A percentile compares a stretch with the other conserved stretches of the same genome.
phyloP scores from a whole-genome alignment of 35 echinoderm and acorn worm species.

The Acanthaster planci region DNA sequence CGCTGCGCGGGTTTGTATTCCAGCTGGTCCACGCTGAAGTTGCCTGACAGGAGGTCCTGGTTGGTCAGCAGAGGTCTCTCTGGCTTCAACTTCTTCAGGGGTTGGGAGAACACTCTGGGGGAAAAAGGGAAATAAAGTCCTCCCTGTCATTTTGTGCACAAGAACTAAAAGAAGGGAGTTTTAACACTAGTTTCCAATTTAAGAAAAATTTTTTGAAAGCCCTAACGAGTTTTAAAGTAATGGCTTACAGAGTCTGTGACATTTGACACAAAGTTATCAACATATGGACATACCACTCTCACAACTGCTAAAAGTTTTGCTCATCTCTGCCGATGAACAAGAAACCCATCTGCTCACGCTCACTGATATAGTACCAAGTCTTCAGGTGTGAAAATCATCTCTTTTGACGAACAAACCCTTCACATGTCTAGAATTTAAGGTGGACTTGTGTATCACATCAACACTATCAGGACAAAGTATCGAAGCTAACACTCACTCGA shows the following conservation, averaged over 20 bases:
- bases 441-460: background rate
- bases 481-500: slow-evolving; percentile 75
- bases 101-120: slow-evolving; percentile 78
- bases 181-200: background rate
- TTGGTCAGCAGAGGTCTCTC: slow-evolving; percentile 62
- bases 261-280: too few species aligned
- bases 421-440: background rate
- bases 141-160: too few species aligned
- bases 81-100: slow-evolving; percentile 83
- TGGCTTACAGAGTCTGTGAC: background rate
- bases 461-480: background rate
- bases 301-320: too few species aligned
- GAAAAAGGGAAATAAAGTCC: background rate
- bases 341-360: too few species aligned
- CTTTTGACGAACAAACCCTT: too few species aligned
- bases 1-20: slow-evolving; percentile 38
- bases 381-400: too few species aligned
- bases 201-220: background rate
- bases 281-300: too few species aligned
- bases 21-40: slow-evolving; percentile 35
- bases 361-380: too few species aligned
- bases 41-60: slow-evolving; percentile 30
- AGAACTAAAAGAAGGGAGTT: too few species aligned
- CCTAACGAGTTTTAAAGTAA: background rate
- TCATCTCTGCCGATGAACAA: too few species aligned